A percentile compares a stretch with the other conserved stretches of the same genome.
These are phyloP conservation scores for Paralvinella palmiformis DNA, from an alignment of 1,140 invertebrate genomes.

Conservation along the genomic window DNA sequence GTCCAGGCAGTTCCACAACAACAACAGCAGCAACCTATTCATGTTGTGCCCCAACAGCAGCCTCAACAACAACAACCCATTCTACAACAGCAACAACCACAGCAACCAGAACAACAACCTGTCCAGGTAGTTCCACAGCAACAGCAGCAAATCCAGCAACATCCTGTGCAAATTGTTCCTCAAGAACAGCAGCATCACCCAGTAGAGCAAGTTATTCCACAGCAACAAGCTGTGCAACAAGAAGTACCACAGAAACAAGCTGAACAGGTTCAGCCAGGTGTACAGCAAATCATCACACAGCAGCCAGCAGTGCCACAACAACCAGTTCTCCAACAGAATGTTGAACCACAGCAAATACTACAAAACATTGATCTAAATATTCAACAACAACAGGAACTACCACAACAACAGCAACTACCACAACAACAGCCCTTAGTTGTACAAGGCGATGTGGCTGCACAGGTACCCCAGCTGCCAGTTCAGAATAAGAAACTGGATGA, in stretches of 20 bases:
- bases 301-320: conserved; percentile 4
- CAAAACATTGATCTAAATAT: conserved; percentile 7
- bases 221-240: background rate
- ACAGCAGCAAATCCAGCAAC: conserved; percentile 9
- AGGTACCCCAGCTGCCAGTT: no score
- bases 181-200: background rate
- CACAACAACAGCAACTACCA: conserved; percentile 2
- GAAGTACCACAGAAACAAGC: conserved; percentile 3
- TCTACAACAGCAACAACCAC: conserved; percentile 13
- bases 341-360: conserved; percentile 8
- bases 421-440: conserved; percentile 4
- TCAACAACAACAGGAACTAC: conserved; percentile 1
- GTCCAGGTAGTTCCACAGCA: background rate
- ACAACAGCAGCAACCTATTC: conserved; percentile 12
- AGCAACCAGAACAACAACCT: conserved; percentile 5
- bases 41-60: background rate
- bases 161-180: background rate
- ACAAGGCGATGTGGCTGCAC: no score
- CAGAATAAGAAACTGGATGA: no score
- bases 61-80: conserved; percentile 13
- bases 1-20: conserved; percentile 8
- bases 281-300: conserved; percentile 6
- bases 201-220: background rate
- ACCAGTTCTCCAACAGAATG: conserved; percentile 7
- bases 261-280: background rate